These are phyloP conservation scores for Platichthys flesus DNA, from an alignment of 2,113 vertebrate genomes.

Conservation along the genomic window DNA sequence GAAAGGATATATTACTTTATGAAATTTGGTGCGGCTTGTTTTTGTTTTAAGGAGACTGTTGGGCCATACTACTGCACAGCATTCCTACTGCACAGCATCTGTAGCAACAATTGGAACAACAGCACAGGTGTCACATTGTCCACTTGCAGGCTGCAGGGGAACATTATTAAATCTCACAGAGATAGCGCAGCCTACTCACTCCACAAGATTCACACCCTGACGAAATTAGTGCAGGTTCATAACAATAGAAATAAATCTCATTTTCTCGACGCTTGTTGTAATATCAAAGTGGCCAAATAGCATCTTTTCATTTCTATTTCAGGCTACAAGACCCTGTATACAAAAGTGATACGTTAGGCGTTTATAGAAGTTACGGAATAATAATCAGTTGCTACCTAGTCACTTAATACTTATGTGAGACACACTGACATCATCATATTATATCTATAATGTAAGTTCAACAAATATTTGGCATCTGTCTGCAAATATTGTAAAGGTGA, in stretches of 20 bases:
- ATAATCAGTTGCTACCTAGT: slow-evolving; percentile 51
- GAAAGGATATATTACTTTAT: no score
- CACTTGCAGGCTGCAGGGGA: slow-evolving; percentile 23
- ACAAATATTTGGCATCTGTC: slow-evolving; percentile 69
- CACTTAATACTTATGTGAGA: slow-evolving; percentile 54
- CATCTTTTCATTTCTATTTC: slow-evolving; percentile 58
- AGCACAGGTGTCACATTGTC: slow-evolving; percentile 26
- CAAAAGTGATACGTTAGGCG: slow-evolving; percentile 56
- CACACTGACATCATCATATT: slow-evolving; percentile 43
- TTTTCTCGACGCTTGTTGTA: slow-evolving; percentile 44
- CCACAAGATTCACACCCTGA: slow-evolving; percentile 50
- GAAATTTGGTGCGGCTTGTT: no score
- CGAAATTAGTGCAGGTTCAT: slow-evolving; percentile 38
- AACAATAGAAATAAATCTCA: slow-evolving; percentile 39
- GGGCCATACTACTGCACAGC: no score
- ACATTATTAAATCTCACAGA: slow-evolving; percentile 48
- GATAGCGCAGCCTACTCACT: not conserved
- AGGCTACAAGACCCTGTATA: slow-evolving; percentile 62
- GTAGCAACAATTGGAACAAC: slow-evolving; percentile 41
- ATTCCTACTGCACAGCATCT: slow-evolving; percentile 31
- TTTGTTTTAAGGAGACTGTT: not conserved
- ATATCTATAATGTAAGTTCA: slow-evolving; percentile 66
- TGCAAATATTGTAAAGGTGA: slow-evolving; percentile 53
- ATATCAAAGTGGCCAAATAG: slow-evolving; percentile 55
- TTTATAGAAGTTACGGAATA: slow-evolving; percentile 48